Percentiles rank a stretch among this genome's conserved stretches.
Conservation (phyloP, 1,140 invertebrate species). For the Hesperophylax magnus region DNA sequence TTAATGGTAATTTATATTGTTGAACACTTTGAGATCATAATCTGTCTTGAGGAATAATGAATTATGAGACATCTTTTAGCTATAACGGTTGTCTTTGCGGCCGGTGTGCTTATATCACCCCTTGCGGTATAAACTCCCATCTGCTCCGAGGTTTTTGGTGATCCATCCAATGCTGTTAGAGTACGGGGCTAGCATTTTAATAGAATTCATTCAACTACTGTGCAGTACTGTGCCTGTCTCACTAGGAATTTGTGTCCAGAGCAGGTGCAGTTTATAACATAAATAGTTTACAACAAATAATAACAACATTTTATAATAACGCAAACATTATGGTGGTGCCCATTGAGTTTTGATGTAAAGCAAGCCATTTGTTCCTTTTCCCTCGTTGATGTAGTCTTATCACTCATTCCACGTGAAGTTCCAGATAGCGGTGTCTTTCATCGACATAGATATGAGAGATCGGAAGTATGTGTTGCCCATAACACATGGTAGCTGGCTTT, state of each 20-base stretch:
- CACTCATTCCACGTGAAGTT: slow-evolving; percentile 80
- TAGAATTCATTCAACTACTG: slow-evolving; percentile 80
- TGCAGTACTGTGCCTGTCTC: too few relatives aligned
- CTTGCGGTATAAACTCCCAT: slow-evolving; percentile 78
- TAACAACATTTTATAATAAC: too few relatives aligned
- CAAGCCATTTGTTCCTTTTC: slow-evolving; percentile 67
- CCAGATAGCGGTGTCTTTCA: slow-evolving; percentile 74
- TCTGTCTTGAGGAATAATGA: slow-evolving; percentile 77
- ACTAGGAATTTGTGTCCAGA: too few relatives aligned
- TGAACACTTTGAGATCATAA: slow-evolving; percentile 80
- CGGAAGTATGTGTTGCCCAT: slow-evolving; percentile 76
- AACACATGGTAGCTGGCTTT: slow-evolving; percentile 76
- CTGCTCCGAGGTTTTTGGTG: slow-evolving; percentile 72
- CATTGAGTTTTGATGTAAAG: slow-evolving; percentile 83
- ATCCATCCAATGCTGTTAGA: slow-evolving; percentile 73
- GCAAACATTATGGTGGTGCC: slow-evolving; percentile 76
- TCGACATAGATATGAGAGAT: too few relatives aligned
- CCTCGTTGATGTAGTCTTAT: slow-evolving; percentile 78
- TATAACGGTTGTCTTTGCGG: slow-evolving; percentile 72
- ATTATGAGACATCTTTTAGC: slow-evolving; percentile 78
- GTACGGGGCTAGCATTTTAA: slow-evolving; percentile 73
- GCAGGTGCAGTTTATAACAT: too few relatives aligned
- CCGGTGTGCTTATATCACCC: slow-evolving; percentile 71
- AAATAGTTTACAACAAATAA: too few relatives aligned
- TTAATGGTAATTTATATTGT: slow-evolving; percentile 77